phyloP scores from a whole-genome alignment of 2,888 invertebrate species.

The Metacarcinus magister region DNA sequence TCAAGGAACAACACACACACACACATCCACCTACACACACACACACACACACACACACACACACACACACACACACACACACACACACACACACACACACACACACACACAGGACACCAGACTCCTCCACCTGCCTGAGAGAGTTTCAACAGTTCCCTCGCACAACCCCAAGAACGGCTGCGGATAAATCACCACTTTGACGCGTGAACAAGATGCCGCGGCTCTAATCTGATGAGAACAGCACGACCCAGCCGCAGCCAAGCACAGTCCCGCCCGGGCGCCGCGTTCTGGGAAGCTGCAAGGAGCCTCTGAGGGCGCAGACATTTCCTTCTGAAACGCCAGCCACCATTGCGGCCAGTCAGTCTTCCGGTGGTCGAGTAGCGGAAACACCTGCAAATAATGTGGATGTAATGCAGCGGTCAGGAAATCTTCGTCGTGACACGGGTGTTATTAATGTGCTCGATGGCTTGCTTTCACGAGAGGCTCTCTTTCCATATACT shows the following conservation, averaged over 20 bases:
- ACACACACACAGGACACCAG: not conserved
- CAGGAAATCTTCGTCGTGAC: slow-evolving; percentile 43
- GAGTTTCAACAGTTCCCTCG: slow-evolving; percentile 29
- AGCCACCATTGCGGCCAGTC: slow-evolving; percentile 26
- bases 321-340: slow-evolving; percentile 43
- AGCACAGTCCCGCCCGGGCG: slow-evolving; percentile 12
- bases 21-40: no score
- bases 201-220: slow-evolving; percentile 53
- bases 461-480: slow-evolving; percentile 23
- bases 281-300: slow-evolving; percentile 27
- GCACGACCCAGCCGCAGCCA: slow-evolving; percentile 9
- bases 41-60: slow-evolving; percentile 1
- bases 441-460: slow-evolving; percentile 29
- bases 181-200: slow-evolving; percentile 51
- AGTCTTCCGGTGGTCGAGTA: slow-evolving; percentile 2
- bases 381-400: slow-evolving; percentile 53
- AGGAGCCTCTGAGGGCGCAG: slow-evolving; percentile 44
- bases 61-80: not conserved
- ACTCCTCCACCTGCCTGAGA: slow-evolving; percentile 30
- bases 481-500: slow-evolving; percentile 14
- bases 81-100: slow-evolving; percentile 11
- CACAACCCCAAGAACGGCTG: slow-evolving; percentile 8
- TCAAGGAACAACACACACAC: no score
- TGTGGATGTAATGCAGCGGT: slow-evolving; percentile 45
- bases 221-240: slow-evolving; percentile 3